Base-by-base conservation (phyloP, 2,888 invertebrate genomes). In the Euclidia mi region DNA sequence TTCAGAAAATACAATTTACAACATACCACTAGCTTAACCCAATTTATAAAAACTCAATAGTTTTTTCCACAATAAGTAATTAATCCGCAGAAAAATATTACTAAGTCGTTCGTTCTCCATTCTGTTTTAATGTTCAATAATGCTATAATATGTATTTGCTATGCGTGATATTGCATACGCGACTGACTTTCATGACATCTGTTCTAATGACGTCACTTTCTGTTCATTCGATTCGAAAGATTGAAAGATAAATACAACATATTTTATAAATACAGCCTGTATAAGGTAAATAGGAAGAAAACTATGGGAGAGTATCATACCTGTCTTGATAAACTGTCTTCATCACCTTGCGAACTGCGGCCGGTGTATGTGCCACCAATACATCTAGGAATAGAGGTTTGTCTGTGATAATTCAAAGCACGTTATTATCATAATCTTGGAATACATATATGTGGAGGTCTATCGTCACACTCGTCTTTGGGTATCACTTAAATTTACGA, bases 361-460 rank as follows among this genome's bases (percentile, higher is more conserved):
- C 89, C 90, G 4, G 95, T 90, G 79, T 94, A 96, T 0, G 95
- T 92, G 9, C 96, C 96, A 45, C 96, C 96, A 72, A 96, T 96
- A 83, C 96, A 96, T 72, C 95, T 95, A 38, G 11, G 9, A 38
- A 44, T 11, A 37, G 29, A 15, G 32, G 31, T 52, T 37, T 2
- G 31, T 17, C 40, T 34, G 35, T 14, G 42, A 45, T 44, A 40
- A 3, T 34, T 34, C 12, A 11, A 4, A n/a, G 18, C 3, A 32
- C 14, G 11, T 20, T 41, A 25, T 25, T 7, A 41, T 40, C 11
- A n/a, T n/a, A n/a, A n/a, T n/a, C n/a, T n/a, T n/a, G n/a, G n/a
- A n/a, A n/a, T n/a, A n/a, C n/a, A n/a, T n/a, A n/a, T n/a, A n/a
- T n/a, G n/a, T n/a, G n/a, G n/a, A n/a, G n/a, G n/a, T n/a, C n/a